These are phyloP conservation scores for Tenebrosternarchus preto DNA, from an alignment of 2,113 vertebrate genomes.

Conservation along the genomic window DNA sequence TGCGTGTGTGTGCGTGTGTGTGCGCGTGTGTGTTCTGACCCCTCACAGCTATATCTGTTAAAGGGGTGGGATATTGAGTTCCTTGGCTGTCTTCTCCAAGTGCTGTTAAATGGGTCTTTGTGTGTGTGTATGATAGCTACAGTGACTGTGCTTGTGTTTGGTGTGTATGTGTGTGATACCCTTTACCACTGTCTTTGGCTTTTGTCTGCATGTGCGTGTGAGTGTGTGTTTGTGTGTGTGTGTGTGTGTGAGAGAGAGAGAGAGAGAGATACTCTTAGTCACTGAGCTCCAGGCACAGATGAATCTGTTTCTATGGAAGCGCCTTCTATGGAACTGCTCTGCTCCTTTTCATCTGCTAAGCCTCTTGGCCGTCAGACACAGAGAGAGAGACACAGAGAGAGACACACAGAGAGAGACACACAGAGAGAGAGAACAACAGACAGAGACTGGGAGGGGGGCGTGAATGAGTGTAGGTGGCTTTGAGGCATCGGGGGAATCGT, in stretches of 20 bases:
- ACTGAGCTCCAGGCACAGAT: conserved; percentile 68
- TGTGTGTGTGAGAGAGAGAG: no score
- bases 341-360: conserved; percentile 79
- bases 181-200: conserved; percentile 43
- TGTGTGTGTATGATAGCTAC: conserved; percentile 51
- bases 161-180: conserved; percentile 26
- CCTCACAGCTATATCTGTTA: conserved; percentile 46
- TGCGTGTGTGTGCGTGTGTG: neutral
- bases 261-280: conserved; percentile 68
- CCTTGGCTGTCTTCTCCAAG: conserved; percentile 62
- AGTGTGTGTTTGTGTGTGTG: conserved; percentile 45
- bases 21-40: conserved; percentile 34
- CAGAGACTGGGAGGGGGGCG: conserved; percentile 67
- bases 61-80: conserved; percentile 13
- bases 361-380: conserved; percentile 71
- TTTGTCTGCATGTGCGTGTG: conserved; percentile 61
- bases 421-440: conserved; percentile 65
- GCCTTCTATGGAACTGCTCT: conserved; percentile 71
- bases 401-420: conserved; percentile 67
- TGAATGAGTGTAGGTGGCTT: conserved; percentile 62
- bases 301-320: conserved; percentile 68
- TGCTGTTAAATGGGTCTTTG: conserved; percentile 72
- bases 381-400: conserved; percentile 33
- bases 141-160: conserved; percentile 36
- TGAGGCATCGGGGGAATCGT: conserved; percentile 64